Evolutionary conservation across 2,888 invertebrate genomes (phyloP).

Genomic region (Panopea generosa): DNA sequence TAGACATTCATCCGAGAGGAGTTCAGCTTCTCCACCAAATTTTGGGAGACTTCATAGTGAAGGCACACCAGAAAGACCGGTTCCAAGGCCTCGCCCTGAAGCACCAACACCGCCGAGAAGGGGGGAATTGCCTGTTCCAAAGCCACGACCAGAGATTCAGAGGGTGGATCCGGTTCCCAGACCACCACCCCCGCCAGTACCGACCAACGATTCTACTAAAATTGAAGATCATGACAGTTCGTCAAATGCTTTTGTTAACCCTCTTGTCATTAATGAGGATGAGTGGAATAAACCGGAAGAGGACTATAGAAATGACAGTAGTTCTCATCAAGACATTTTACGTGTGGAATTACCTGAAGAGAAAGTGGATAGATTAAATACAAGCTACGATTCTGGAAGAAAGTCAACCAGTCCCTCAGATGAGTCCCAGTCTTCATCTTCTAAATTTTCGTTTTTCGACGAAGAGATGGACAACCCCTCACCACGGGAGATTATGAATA

Average conservation of each 20-base stretch:
- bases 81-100: constrained; percentile 74
- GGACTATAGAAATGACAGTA: constrained; percentile 54
- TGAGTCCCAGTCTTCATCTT: constrained; percentile 54
- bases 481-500: constrained; percentile 81
- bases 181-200: constrained; percentile 68
- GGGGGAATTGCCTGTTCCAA: constrained; percentile 70
- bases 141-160: constrained; percentile 74
- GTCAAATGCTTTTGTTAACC: constrained; percentile 54
- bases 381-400: constrained; percentile 59
- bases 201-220: constrained; percentile 43
- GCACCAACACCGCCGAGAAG: constrained; percentile 55
- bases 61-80: constrained; percentile 64
- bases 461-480: constrained; percentile 80
- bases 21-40: constrained; percentile 55
- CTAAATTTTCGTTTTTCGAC: constrained; percentile 70
- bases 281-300: constrained; percentile 55
- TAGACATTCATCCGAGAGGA: constrained; percentile 61
- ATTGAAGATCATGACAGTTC: not conserved
- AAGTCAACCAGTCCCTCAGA: constrained; percentile 58
- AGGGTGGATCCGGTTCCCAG: constrained; percentile 78
- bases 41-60: constrained; percentile 45
- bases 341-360: constrained; percentile 62
- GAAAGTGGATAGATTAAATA: constrained; percentile 48
- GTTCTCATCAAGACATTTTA: constrained; percentile 55
- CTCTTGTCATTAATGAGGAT: constrained; percentile 55